Percentiles rank a stretch among this genome's conserved stretches.
Evolutionary conservation across 2,797 vertebrate genomes (phyloP).

Genomic region (Varecia variegata): DNA sequence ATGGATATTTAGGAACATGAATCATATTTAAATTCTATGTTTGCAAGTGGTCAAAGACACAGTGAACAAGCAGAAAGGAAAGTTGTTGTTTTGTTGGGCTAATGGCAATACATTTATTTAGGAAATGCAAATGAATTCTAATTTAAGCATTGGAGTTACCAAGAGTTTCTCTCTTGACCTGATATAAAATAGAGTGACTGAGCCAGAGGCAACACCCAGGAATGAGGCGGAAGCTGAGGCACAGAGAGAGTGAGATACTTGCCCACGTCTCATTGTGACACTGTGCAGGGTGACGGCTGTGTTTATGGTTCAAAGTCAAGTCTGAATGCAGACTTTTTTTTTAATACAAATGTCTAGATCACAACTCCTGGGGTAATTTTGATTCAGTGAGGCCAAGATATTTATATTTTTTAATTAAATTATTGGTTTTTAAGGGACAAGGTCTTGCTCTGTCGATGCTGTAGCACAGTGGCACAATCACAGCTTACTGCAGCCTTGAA

Average conservation of each 20-base stretch:
- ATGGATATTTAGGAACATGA: neutral
- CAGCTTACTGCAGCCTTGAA: neutral
- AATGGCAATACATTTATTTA: neutral
- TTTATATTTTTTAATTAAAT: neutral
- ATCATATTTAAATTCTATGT: neutral
- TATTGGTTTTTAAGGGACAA: neutral
- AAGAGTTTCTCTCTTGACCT: neutral
- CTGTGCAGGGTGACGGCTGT: fast-evolving
- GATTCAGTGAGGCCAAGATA: neutral
- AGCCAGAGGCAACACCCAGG: neutral
- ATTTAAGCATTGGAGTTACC: neutral
- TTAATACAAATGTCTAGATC: neutral
- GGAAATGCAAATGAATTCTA: neutral
- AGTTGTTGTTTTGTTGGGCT: neutral
- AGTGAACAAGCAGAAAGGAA: neutral
- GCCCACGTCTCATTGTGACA: fast-evolving
- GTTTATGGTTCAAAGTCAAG: neutral
- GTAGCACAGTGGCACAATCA: neutral
- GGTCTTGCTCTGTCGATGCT: neutral
- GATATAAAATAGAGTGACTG: fast-evolving
- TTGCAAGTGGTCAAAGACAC: neutral
- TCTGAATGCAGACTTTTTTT: neutral
- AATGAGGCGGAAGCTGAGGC: neutral
- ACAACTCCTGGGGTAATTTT: neutral
- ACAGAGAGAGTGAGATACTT: fast-evolving